Evolutionary conservation across 1,140 invertebrate species (phyloP), one percentile per base, ranked within the genome.

Genomic region (Habropoda laboriosa): DNA sequence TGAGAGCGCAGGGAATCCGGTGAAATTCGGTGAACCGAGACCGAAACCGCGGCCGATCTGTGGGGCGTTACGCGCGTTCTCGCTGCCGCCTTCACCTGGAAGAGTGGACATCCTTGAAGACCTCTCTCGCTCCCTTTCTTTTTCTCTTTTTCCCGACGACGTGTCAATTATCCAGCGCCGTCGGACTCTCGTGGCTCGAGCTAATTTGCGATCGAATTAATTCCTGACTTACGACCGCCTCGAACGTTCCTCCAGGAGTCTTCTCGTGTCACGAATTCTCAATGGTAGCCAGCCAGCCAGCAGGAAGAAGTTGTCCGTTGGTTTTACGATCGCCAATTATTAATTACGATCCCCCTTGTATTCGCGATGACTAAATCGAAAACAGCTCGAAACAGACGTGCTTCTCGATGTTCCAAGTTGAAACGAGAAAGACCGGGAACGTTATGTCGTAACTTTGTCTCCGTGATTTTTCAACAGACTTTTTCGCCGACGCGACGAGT

Each of bases 61-160:
- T 85, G 70, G 78, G 74, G 79, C 73, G 83, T 85, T 85, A 57
- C 78, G 66, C 42, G 77, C 81, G 61, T 74, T 83, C 82, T 66
- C 60, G 82, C 79, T 32, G 63, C 61, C 83, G 71, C 83, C 83
- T 85, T 86, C 83, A 85, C 79, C 73, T 86, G 73, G 68, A 86
- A 81, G 83, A 86, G 83, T 85, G 79, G 83, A 86, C 83, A 86
- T 86, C 83, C 83, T 86, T 86, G 83, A 86, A 85, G 82, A 85
- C 77, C 78, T 85, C 78, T 85, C 82, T 81, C 61, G 63, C 73
- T 73, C 68, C 49, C 61, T 76, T 42, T 72, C 60, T 85, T 76
- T 85, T 80, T 73, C 47, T 72, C 57, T 74, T 75, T 49, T 74
- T n/a, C 51, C 42, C 53, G 66, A 38, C 70, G 67, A 40, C 70